Evolutionary conservation across 2,113 vertebrate species (phyloP), one percentile per base, ranked within the genome.

Genomic region (Caretta caretta): DNA sequence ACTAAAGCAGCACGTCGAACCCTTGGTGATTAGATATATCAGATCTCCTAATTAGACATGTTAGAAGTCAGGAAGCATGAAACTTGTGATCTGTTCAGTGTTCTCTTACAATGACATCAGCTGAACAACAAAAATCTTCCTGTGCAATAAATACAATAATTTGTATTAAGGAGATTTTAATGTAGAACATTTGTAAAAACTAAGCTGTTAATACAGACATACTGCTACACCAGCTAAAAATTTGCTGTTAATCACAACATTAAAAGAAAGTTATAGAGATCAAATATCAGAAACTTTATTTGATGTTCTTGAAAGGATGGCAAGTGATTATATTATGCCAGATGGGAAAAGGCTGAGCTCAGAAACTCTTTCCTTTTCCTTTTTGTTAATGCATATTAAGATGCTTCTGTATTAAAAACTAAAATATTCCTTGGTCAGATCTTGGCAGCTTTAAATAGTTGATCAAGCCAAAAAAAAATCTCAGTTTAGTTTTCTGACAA

Each of bases 11-110:
- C 99, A 99, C 98, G 98, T 98, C 98, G 99, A 99, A 98, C 99
- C 99, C 98, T 98, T 99, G 99, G 99, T 99, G 99, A 99, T 98
- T 99, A 99, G 99, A 98, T 98, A 98, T 98, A 96, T 98, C 99
- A 99, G 98, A 98, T 98, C 98, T 98, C 98, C 98, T 98, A 98
- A 98, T 97, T 98, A 98, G 98, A 98, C 98, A 97, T 98, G 97
- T 97, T 98, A 98, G 98, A 98, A 96, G 98, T 96, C 98, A 98
- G 98, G 98, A 99, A 98, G 99, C 99, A 99, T 99, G 99, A 99
- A 99, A 99, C 98, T 98, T 99, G 99, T 99, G 99, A 99, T 98
- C 98, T 98, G 98, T 98, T 98, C 93, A 98, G 98, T 97, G 93
- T 87, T 97, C 91, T 87, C 80, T 93, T 84, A 84, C 91, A 93